Evolutionary conservation across 1,140 invertebrate species (phyloP).

Genomic region (roundworm (Caenorhabditis elegans)): WBcel235 BX284602.5:11213501-11214000

Average conservation of each 20-base stretch:
- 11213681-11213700: neutral
- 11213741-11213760: slow-evolving; percentile 24
- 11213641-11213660: neutral
- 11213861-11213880: neutral
- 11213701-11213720: neutral
- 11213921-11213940: neutral
- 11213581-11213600: neutral
- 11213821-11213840: neutral
- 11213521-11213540: neutral
- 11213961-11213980: neutral
- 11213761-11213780: neutral
- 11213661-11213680: neutral
- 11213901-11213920: neutral
- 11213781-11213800: neutral
- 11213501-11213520: neutral
- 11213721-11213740: neutral
- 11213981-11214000: neutral
- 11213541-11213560: neutral
- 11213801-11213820: no score
- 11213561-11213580: neutral
- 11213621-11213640: neutral
- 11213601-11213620: neutral
- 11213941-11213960: neutral
- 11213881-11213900: neutral
- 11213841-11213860: neutral